phyloP scores from a whole-genome alignment of 2,797 vertebrate genomes.

The Parambassis ranga region DNA sequence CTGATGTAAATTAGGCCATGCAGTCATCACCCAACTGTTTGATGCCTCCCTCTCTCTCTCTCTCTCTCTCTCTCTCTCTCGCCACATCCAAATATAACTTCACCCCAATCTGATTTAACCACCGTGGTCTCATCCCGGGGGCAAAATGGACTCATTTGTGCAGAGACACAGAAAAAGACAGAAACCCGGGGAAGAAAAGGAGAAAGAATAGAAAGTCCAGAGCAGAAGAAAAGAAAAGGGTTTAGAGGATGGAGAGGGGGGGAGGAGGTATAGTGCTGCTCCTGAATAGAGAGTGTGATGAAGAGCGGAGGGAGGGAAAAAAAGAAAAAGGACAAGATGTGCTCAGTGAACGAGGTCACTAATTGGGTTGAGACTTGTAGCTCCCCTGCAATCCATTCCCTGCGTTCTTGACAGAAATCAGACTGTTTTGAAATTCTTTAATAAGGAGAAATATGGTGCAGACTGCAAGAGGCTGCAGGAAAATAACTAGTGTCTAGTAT shows the following conservation, averaged over 20 bases:
- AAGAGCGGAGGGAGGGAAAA: slow-evolving; percentile 5
- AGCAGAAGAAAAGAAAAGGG: slow-evolving; percentile 32
- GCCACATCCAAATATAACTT: slow-evolving; percentile 76
- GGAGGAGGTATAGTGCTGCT: too few species aligned
- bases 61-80: slow-evolving; percentile 6
- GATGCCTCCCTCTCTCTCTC: slow-evolving; percentile 37
- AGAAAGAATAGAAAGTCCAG: slow-evolving; percentile 40
- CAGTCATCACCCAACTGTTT: slow-evolving; percentile 65
- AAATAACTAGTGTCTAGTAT: slow-evolving; percentile 21
- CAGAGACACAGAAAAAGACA: slow-evolving; percentile 15
- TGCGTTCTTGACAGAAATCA: slow-evolving; percentile 59
- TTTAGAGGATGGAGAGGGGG: slow-evolving; percentile 22
- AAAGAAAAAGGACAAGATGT: slow-evolving; percentile 31
- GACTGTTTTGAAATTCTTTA: slow-evolving; percentile 62
- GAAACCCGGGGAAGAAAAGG: slow-evolving; percentile 26
- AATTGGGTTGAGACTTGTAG: slow-evolving; percentile 73
- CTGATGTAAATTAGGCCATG: slow-evolving; percentile 73
- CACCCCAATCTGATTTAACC: slow-evolving; percentile 70
- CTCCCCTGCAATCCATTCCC: slow-evolving; percentile 48
- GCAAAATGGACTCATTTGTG: slow-evolving; percentile 70
- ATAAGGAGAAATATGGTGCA: slow-evolving; percentile 51
- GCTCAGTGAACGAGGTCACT: slow-evolving; percentile 66
- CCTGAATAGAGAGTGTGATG: slow-evolving; percentile 52
- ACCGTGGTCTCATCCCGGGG: slow-evolving; percentile 51
- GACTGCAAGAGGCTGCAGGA: slow-evolving; percentile 1